Conservation (phyloP, 2,113 vertebrate species). For the Crypturellus undulatus region DNA sequence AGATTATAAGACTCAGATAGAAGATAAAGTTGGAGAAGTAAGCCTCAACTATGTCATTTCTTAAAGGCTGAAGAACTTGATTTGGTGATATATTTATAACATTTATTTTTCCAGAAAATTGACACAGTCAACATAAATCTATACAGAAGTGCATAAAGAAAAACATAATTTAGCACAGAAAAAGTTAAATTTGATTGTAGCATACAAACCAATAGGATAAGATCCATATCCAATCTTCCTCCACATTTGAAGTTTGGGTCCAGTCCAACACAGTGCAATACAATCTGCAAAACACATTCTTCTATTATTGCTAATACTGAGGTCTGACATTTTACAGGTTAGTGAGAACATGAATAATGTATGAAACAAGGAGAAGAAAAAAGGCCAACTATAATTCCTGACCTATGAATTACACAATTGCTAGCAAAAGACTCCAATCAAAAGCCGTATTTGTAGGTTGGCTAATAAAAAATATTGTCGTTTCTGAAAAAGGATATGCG, state of each 20-base stretch:
- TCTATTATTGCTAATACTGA: slow-evolving; percentile 98
- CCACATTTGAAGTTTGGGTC: slow-evolving; percentile 95
- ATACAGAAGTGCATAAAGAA: background rate
- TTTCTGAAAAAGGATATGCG: background rate
- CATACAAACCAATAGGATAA: slow-evolving; percentile 89
- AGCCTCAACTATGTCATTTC: background rate
- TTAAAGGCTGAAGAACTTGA: background rate
- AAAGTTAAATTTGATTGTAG: background rate
- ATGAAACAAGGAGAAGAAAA: background rate
- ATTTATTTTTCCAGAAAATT: background rate
- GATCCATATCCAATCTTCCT: slow-evolving; percentile 90
- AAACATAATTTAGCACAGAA: background rate
- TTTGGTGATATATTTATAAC: background rate
- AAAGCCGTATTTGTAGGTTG: background rate
- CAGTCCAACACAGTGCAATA: slow-evolving; percentile 91
- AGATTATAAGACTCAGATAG: background rate
- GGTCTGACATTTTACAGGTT: slow-evolving; percentile 78
- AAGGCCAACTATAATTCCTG: background rate
- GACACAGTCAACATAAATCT: background rate
- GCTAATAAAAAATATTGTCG: background rate
- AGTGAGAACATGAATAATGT: background rate
- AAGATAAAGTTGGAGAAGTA: background rate
- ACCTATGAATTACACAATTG: background rate
- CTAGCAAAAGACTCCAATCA: background rate
- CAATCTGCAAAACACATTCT: slow-evolving; percentile 93